These are phyloP conservation scores for Cryptotermes secundus DNA, from an alignment of 1,140 invertebrate genomes.

Conservation along the genomic window DNA sequence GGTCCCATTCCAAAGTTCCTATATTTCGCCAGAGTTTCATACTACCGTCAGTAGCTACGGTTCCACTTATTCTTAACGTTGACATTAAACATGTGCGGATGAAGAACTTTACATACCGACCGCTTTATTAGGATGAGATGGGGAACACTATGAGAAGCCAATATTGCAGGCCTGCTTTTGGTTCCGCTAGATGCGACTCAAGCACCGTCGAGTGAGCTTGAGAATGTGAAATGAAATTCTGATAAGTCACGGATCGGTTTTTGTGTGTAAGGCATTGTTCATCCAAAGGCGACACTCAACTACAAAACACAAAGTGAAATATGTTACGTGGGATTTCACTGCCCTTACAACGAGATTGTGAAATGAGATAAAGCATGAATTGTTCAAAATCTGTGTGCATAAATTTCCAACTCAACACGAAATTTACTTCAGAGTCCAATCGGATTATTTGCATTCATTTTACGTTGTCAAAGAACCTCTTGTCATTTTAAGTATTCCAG, in stretches of 20 bases:
- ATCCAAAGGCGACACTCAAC: background rate
- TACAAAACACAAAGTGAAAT: background rate
- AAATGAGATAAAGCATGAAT: background rate
- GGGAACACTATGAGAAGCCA: too few relatives aligned
- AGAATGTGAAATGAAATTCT: too few relatives aligned
- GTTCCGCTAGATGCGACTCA: too few relatives aligned
- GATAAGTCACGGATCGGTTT: background rate
- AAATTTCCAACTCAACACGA: background rate
- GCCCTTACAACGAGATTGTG: background rate
- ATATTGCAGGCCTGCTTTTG: too few relatives aligned
- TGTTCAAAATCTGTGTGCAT: background rate
- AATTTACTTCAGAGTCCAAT: background rate
- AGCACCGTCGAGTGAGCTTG: too few relatives aligned
- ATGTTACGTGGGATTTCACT: background rate
- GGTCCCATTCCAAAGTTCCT: too few relatives aligned
- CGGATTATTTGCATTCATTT: background rate
- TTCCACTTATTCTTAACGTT: too few relatives aligned
- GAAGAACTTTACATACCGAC: too few relatives aligned
- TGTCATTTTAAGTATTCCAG: background rate
- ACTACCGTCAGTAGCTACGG: too few relatives aligned
- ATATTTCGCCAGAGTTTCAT: too few relatives aligned
- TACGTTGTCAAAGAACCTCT: background rate
- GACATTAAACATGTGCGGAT: too few relatives aligned
- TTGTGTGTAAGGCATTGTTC: background rate
- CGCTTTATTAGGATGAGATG: too few relatives aligned